Conservation (phyloP, 1,140 invertebrate genomes). For the Zaprionus gabonicus region DNA sequence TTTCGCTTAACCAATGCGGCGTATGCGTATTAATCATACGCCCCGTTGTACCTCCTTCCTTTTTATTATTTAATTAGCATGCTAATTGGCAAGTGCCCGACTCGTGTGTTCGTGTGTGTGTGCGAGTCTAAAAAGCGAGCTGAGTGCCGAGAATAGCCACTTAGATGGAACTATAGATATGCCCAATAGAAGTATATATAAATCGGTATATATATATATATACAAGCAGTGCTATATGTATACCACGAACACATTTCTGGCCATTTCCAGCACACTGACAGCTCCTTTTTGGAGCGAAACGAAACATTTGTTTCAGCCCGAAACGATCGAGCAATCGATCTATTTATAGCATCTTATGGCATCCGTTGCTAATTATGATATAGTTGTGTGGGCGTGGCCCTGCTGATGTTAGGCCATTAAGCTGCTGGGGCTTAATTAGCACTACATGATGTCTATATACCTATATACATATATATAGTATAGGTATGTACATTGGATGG, state of each 20-base stretch:
- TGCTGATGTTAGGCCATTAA: conserved; percentile 40
- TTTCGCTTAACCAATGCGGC: conserved; percentile 46
- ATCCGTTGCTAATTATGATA: conserved; percentile 1
- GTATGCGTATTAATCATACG: conserved; percentile 58
- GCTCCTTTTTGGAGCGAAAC: conserved; percentile 49
- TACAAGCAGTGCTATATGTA: conserved; percentile 25
- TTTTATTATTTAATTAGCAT: conserved; percentile 83
- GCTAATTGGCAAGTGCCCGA: conserved; percentile 75
- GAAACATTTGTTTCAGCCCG: conserved; percentile 8
- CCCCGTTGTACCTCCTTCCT: conserved; percentile 42
- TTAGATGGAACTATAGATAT: conserved; percentile 48
- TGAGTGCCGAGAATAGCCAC: conserved; percentile 43
- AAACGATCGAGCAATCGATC: conserved; percentile 50
- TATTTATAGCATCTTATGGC: conserved; percentile 49
- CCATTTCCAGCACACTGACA: conserved; percentile 25
- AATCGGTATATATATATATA: conserved; percentile 17
- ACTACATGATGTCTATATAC: conserved; percentile 29
- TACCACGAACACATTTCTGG: conserved; percentile 23
- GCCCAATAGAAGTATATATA: conserved; percentile 21
- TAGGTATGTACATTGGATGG: conserved; percentile 23
- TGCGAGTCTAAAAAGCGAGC: conserved; percentile 20
- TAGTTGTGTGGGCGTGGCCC: neutral
- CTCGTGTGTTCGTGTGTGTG: neutral
- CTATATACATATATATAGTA: conserved; percentile 40
- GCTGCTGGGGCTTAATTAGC: conserved; percentile 68